Conservation (phyloP, 2,888 invertebrate species). For the Blomia tropicalis region DNA sequence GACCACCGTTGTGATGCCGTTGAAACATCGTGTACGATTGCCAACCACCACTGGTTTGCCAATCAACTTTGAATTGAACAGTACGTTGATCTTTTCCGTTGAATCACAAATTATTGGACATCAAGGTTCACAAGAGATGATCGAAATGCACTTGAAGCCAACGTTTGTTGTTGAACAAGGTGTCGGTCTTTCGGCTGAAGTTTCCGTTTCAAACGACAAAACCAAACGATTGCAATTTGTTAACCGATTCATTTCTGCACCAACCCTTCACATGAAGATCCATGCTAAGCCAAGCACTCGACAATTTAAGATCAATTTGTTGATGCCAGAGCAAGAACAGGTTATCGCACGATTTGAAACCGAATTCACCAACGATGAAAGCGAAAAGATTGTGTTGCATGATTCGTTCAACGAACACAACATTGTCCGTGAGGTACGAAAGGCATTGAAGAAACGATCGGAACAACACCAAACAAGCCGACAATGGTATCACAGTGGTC, state of each 20-base stretch:
- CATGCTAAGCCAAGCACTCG: not conserved
- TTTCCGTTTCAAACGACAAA: not conserved
- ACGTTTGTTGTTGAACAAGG: not conserved
- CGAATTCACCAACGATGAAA: not conserved
- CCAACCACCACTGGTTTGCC: not conserved
- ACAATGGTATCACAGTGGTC: not conserved
- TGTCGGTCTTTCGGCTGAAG: not conserved
- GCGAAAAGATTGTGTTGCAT: not conserved
- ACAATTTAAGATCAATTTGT: not conserved
- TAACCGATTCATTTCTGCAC: not conserved
- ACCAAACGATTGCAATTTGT: not conserved
- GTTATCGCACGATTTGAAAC: not conserved
- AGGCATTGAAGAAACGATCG: not conserved
- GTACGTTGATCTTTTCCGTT: not conserved
- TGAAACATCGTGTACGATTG: not conserved
- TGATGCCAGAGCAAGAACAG: constrained; percentile 4
- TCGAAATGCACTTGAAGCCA: constrained; percentile 2
- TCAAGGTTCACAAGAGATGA: not conserved
- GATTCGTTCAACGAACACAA: not conserved
- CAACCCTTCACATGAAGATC: not conserved
- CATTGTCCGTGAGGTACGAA: not conserved
- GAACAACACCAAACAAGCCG: not conserved
- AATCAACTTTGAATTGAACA: not conserved
- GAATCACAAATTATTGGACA: not conserved
- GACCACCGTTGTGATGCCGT: not conserved